Evolutionary conservation across 2,888 invertebrate genomes (phyloP), one percentile per base, ranked within the genome.

Genomic region (Acleris emargana): DNA sequence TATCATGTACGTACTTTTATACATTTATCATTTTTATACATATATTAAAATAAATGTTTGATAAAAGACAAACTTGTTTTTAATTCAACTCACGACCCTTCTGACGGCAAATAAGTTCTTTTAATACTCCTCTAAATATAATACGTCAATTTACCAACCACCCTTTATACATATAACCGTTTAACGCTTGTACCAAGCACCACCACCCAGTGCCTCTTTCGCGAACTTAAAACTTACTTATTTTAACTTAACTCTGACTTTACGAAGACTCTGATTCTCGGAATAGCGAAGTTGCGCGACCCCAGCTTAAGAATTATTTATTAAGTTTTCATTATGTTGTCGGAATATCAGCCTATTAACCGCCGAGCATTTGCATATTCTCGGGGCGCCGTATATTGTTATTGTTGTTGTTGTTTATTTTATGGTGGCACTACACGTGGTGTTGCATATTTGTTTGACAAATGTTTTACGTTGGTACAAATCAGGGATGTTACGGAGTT

Each of bases 221-320:
- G 74, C 77, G 74, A 85, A 86, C 85, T 87, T 83, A 84, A 88
- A 88, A 88, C 86, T 87, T 86, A 84, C 87, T 88, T 87, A 88
- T 85, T 88, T 83, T 80, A 87, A 88, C 86, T 85, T 81, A 83
- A 86, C 81, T 87, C 81, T 77, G 78, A 85, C 83, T 88, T 84
- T 80, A 77, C 75, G 83, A 76, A 79, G 80, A 79, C 76, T 77
- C 75, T 74, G 76, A 84, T 80, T 83, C 79, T 82, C 78, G 81
- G 80, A 85, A 81, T 87, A 75, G 73, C 77, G 73, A 78, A 82
- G 78, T 85, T 83, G 20, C n/a, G 47, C 69, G 71, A 49, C 49
- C 51, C 59, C 45, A 18, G 68, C 64, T 68, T 64, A 52, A 50
- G 64, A 51, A 68, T 68, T 68, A 68, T 68, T 68, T 64, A 68